Evolutionary conservation across 2,797 vertebrate genomes (phyloP), one percentile per base, ranked within the genome.

Genomic region (Phoebastria nigripes): DNA sequence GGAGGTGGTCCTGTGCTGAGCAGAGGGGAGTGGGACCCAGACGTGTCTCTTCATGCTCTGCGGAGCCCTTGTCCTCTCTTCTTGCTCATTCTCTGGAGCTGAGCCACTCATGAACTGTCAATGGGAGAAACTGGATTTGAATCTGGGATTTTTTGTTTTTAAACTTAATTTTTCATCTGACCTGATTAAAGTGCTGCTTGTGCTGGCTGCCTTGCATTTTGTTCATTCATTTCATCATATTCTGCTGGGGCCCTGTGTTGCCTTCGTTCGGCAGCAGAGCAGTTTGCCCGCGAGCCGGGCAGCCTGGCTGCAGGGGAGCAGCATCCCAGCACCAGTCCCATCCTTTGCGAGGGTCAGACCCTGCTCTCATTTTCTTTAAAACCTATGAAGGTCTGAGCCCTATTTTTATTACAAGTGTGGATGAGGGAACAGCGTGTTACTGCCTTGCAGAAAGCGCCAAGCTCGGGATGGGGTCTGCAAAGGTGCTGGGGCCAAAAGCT

Each of bases 201-300:
- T 37, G 61, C 66, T n/a, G 37, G n/a, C 47, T 55, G 67, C 47
- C 61, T 73, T 59, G 66, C 16, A 8, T 21, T 22, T 61, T n/a
- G 12, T 21, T 61, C 44, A 22, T 54, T 49, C 41, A 15, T 37
- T 29, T 59, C 35, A 20, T 18, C 39, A 4, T 8, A 19, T 19
- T 41, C 63, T 63, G 62, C 55, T 3, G 3, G 2, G 62, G 42
- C 35, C 29, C 25, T 1, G 7, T 5, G 1, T 7, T 28, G 46
- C 26, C 44, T 71, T 63, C 7, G 2, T 6, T 41, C 3, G 37
- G 20, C 8, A 15, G 37, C n/a, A 9, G 26, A 33, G 47, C 33
- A 4, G 6, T 44, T 65, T 44, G 72, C 15, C 39, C 4, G 1
- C 0, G 19, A 37, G 29, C 25, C 0, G 0, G 19, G 37, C 79